A percentile compares a stretch with the other conserved stretches of the same genome.
phyloP scores from a whole-genome alignment of 2,113 vertebrate species.

The Oxyura jamaicensis region DNA sequence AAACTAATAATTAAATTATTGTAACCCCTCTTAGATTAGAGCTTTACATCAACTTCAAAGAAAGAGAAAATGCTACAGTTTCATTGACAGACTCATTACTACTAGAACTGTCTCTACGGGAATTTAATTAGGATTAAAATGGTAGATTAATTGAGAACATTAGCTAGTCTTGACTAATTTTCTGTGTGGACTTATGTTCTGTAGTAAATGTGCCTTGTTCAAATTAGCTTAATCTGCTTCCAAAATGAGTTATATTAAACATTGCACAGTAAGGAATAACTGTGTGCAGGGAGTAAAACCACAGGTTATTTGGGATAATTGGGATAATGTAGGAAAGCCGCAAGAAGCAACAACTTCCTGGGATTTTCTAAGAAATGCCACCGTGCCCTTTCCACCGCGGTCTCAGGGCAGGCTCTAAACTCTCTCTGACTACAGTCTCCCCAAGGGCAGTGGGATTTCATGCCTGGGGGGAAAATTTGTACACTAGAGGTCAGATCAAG shows the following conservation, averaged over 20 bases:
- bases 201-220: background rate
- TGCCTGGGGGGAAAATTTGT: background rate
- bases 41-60: background rate
- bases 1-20: background rate
- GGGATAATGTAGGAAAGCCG: background rate
- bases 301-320: background rate
- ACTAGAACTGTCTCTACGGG: background rate
- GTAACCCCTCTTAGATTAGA: background rate
- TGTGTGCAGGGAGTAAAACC: background rate
- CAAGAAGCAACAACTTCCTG: background rate
- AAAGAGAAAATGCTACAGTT: background rate
- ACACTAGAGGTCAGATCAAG: background rate
- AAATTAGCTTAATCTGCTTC: background rate
- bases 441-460: background rate
- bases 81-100: background rate
- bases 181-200: background rate
- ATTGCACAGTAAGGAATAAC: background rate
- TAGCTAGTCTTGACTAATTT: background rate
- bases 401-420: background rate
- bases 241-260: background rate
- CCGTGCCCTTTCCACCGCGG: accelerated
- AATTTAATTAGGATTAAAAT: background rate
- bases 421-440: too few relatives aligned
- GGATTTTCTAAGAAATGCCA: background rate
- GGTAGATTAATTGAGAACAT: background rate